phyloP scores from a whole-genome alignment of 2,113 vertebrate species.

The Scomber scombrus region DNA sequence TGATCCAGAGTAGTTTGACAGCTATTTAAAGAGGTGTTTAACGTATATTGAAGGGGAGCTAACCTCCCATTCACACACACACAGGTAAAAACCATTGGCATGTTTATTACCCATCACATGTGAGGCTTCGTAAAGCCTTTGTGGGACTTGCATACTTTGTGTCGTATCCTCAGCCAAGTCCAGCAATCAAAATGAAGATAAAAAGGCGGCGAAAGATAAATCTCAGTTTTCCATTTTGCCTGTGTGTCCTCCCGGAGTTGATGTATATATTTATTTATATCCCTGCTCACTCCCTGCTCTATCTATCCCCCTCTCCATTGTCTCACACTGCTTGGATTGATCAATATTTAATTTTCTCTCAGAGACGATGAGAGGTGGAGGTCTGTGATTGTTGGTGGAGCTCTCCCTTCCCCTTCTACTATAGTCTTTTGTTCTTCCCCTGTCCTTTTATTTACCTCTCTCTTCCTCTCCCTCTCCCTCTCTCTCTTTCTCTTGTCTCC shows the following conservation, averaged over 20 bases:
- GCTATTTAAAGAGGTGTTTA: slow-evolving; percentile 42
- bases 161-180: neutral
- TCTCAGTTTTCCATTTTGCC: slow-evolving; percentile 65
- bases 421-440: slow-evolving; percentile 61
- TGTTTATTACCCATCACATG: slow-evolving; percentile 50
- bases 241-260: slow-evolving; percentile 42
- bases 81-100: slow-evolving; percentile 3
- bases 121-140: slow-evolving; percentile 25
- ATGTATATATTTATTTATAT: slow-evolving; percentile 83
- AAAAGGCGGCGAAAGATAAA: slow-evolving; percentile 59
- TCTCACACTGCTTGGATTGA: slow-evolving; percentile 88
- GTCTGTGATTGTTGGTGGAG: slow-evolving; percentile 57
- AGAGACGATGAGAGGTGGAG: slow-evolving; percentile 72
- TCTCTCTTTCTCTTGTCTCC: neutral
- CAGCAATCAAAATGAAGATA: slow-evolving; percentile 46
- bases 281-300: slow-evolving; percentile 61
- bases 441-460: slow-evolving; percentile 27
- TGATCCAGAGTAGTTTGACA: neutral
- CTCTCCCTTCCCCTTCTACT: slow-evolving; percentile 32
- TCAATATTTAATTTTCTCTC: slow-evolving; percentile 96
- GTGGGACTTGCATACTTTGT: slow-evolving; percentile 13
- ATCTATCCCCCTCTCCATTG: slow-evolving; percentile 73
- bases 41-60: slow-evolving; percentile 52
- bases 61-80: neutral
- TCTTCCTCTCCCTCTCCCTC: neutral